Evolutionary conservation across 2,113 vertebrate genomes (phyloP).

Genomic region (Microtus montanus): DNA sequence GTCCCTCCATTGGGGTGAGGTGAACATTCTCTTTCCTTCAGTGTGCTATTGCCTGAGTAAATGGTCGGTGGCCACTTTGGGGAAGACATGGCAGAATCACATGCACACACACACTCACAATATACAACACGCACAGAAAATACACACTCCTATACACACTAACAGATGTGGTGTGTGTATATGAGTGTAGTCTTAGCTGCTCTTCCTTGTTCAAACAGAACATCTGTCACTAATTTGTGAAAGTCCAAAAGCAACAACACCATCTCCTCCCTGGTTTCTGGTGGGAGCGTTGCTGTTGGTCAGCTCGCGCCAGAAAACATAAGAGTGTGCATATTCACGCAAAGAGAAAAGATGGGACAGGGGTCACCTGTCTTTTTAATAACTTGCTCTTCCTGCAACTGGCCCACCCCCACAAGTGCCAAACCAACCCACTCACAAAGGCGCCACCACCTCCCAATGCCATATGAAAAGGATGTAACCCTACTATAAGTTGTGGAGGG

Average conservation of each 20-base stretch:
- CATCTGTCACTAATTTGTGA: neutral
- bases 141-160: neutral
- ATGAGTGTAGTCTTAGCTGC: neutral
- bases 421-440: neutral
- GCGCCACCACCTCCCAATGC: neutral
- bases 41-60: neutral
- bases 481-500: neutral
- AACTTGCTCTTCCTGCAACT: neutral
- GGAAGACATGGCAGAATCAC: neutral
- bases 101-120: neutral
- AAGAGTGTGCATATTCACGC: neutral
- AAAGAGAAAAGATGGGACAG: neutral
- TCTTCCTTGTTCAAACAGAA: neutral
- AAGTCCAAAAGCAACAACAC: neutral
- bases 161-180: neutral
- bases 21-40: neutral
- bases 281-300: neutral
- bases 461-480: neutral
- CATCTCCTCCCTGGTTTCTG: neutral
- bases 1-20: neutral
- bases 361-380: too few relatives aligned
- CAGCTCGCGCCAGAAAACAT: rapidly evolving
- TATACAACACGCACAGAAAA: neutral
- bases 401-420: neutral
- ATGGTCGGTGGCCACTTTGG: neutral